These are phyloP conservation scores for Leptinotarsa tumamoca DNA, from an alignment of 2,888 invertebrate species.

Conservation along the genomic window DNA sequence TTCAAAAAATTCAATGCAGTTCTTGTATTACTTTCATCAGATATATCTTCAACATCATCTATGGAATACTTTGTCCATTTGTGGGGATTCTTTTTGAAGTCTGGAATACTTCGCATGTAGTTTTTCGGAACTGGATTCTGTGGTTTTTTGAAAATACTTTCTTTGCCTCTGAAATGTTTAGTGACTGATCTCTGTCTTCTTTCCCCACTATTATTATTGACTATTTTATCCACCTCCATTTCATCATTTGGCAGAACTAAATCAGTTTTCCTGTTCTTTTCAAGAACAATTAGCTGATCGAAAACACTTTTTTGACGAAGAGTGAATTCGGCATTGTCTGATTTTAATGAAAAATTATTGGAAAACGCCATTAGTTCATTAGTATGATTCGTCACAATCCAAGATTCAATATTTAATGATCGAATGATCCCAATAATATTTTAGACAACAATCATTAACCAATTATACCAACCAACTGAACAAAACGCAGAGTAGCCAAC, in stretches of 20 bases:
- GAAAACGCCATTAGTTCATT: background rate
- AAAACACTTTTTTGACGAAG: conserved; percentile 78
- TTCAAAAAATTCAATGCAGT: conserved; percentile 83
- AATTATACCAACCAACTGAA: too few relatives aligned
- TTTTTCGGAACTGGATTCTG: conserved; percentile 71
- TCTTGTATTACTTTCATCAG: conserved; percentile 80
- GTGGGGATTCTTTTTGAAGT: conserved; percentile 79
- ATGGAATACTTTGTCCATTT: conserved; percentile 87
- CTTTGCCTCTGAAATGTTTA: conserved; percentile 75
- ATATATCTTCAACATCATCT: conserved; percentile 84
- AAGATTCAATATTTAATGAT: too few relatives aligned
- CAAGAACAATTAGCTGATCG: conserved; percentile 73
- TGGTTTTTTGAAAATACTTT: conserved; percentile 85
- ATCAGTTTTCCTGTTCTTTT: conserved; percentile 64
- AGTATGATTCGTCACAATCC: too few relatives aligned
- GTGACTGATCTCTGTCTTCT: conserved; percentile 67
- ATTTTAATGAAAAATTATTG: conserved; percentile 47
- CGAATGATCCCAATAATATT: too few relatives aligned
- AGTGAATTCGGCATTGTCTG: conserved; percentile 62
- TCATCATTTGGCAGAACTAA: conserved; percentile 18
- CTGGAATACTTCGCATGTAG: conserved; percentile 66
- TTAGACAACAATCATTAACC: too few relatives aligned
- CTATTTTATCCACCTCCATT: conserved; percentile 46
- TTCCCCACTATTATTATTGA: conserved; percentile 30
- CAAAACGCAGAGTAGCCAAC: too few relatives aligned